Conservation (phyloP, 2,797 vertebrate genomes). For the Apogon talboti region DNA sequence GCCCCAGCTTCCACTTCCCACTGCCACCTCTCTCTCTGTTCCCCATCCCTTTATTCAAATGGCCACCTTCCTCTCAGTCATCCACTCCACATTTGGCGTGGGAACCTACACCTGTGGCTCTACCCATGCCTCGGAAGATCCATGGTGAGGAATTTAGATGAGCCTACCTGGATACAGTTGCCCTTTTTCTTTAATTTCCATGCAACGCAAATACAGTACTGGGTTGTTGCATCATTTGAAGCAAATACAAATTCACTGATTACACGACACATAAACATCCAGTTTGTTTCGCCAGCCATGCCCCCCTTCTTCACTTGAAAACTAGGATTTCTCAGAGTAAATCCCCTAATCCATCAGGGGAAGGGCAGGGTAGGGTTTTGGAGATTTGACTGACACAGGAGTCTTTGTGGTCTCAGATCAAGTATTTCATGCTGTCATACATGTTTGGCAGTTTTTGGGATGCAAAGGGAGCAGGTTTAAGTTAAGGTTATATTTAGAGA, state of each 20-base stretch:
- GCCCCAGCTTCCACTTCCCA: conserved; percentile 74
- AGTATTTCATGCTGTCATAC: conserved; percentile 24
- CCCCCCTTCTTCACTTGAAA: conserved; percentile 66
- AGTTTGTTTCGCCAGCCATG: conserved; percentile 31
- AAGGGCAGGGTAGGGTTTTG: conserved; percentile 52
- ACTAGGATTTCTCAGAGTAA: conserved; percentile 73
- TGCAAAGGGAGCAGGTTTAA: conserved; percentile 7
- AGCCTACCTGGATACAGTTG: not conserved
- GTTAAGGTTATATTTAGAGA: conserved; percentile 8
- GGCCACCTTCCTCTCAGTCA: conserved; percentile 54
- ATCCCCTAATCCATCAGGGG: conserved; percentile 73
- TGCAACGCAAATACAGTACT: not conserved
- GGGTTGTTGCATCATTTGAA: conserved; percentile 9
- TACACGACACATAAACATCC: conserved; percentile 36
- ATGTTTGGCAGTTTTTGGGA: conserved; percentile 8
- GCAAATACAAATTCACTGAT: conserved; percentile 13
- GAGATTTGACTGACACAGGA: conserved; percentile 59
- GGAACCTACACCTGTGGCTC: conserved; percentile 85
- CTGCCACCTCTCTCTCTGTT: conserved; percentile 65
- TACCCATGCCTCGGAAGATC: conserved; percentile 53
- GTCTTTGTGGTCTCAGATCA: conserved; percentile 41
- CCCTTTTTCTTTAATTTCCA: not conserved
- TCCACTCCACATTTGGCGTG: conserved; percentile 70
- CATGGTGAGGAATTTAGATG: not conserved
- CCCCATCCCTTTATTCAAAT: conserved; percentile 60